Percentiles rank a stretch among this genome's conserved stretches.
Evolutionary conservation across 2,113 vertebrate species (phyloP).

Genomic region (Lycocorax pyrrhopterus): DNA sequence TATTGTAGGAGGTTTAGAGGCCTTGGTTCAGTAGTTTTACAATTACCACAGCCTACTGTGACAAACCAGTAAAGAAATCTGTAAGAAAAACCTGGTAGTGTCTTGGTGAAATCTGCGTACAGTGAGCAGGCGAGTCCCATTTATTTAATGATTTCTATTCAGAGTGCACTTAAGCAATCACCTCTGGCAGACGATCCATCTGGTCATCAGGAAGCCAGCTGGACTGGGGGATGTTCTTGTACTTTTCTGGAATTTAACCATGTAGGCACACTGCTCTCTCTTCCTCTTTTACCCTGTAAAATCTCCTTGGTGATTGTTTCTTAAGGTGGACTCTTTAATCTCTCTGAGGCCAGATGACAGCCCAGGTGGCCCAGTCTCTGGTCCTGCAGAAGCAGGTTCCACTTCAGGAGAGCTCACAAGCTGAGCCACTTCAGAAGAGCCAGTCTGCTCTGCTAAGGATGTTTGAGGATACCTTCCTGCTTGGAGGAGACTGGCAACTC

Average conservation of each 20-base stretch:
- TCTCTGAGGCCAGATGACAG: accelerated
- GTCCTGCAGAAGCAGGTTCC: not conserved
- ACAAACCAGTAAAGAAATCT: not conserved
- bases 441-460: not conserved
- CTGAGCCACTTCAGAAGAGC: not conserved
- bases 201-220: not conserved
- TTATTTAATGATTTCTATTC: not conserved
- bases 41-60: not conserved
- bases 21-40: not conserved
- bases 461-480: not conserved
- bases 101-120: not conserved
- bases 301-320: not conserved
- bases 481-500: not conserved
- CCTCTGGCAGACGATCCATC: not conserved
- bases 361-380: not conserved
- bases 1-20: not conserved
- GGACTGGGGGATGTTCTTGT: not conserved
- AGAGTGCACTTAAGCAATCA: not conserved
- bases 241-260: not conserved
- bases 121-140: not conserved
- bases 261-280: not conserved
- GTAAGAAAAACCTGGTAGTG: not conserved
- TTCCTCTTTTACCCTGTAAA: not conserved
- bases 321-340: not conserved
- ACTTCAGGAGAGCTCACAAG: not conserved